phyloP scores from a whole-genome alignment of 2,797 vertebrate species.

The Staurois parvus region DNA sequence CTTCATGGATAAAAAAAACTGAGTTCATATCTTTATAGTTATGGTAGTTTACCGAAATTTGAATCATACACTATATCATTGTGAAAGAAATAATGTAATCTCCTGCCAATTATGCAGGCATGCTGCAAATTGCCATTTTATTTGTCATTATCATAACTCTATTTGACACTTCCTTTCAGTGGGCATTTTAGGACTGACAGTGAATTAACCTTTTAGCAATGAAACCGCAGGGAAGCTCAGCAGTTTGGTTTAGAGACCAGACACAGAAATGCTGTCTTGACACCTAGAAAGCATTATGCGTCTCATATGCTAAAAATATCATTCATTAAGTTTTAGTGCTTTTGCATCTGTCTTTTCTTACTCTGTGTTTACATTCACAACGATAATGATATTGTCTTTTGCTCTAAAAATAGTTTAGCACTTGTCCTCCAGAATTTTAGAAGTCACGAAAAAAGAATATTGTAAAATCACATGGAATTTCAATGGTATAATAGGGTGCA shows the following conservation, averaged over 20 bases:
- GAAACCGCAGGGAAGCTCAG: constrained; percentile 55
- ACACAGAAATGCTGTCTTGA: constrained; percentile 40
- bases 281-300: constrained; percentile 28
- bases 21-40: background rate
- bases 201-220: constrained; percentile 62
- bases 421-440: no score
- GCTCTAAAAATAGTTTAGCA: no score
- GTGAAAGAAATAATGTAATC: constrained; percentile 24
- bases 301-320: constrained; percentile 31
- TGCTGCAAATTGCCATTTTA: constrained; percentile 40
- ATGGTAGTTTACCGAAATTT: background rate
- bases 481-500: no score
- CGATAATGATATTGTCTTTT: no score
- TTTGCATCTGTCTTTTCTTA: background rate
- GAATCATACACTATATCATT: constrained; percentile 1
- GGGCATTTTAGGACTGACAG: constrained; percentile 48
- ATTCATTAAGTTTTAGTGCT: background rate
- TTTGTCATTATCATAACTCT: constrained; percentile 56
- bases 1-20: no score
- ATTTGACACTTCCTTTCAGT: constrained; percentile 59
- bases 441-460: no score
- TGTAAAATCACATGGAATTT: no score
- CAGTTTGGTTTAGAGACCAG: constrained; percentile 11
- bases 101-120: constrained; percentile 8
- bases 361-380: background rate